These are phyloP conservation scores for Aldrovandia affinis DNA, from an alignment of 2,797 vertebrate genomes.

Conservation along the genomic window DNA sequence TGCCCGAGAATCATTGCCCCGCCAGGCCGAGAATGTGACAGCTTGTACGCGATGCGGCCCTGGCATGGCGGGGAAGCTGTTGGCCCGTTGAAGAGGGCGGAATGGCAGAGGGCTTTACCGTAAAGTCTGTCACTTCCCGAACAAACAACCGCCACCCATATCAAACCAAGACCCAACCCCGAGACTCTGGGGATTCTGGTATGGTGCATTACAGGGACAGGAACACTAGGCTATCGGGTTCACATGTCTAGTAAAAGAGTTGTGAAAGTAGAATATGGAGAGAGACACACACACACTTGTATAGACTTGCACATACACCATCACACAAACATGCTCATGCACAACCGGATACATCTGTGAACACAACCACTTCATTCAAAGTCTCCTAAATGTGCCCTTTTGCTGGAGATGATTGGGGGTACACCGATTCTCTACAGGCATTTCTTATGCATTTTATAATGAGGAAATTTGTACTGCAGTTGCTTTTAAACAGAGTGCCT, in stretches of 20 bases:
- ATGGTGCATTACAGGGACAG: neutral
- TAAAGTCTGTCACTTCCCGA: slow-evolving; percentile 60
- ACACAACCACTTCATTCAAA: neutral
- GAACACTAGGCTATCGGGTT: neutral
- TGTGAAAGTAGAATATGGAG: too few relatives aligned
- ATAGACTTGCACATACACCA: neutral
- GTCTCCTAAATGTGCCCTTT: neutral
- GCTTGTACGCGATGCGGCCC: slow-evolving; percentile 25
- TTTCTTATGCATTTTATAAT: neutral
- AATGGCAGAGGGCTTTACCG: slow-evolving; percentile 65
- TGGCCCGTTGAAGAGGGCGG: slow-evolving; percentile 44
- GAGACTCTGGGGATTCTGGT: slow-evolving; percentile 22
- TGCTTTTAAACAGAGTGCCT: neutral
- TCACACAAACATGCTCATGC: neutral
- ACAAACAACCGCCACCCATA: slow-evolving; percentile 62
- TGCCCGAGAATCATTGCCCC: slow-evolving; percentile 66
- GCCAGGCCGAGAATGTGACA: slow-evolving; percentile 69
- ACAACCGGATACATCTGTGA: too few relatives aligned
- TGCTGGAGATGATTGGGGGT: neutral
- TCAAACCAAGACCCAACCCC: slow-evolving; percentile 46
- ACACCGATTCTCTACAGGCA: neutral
- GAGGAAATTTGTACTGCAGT: neutral
- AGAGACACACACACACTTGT: too few relatives aligned
- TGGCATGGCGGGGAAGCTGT: slow-evolving; percentile 21
- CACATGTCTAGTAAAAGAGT: neutral